Conservation (phyloP, 2,888 invertebrate genomes). For the Lithodes maja region DNA sequence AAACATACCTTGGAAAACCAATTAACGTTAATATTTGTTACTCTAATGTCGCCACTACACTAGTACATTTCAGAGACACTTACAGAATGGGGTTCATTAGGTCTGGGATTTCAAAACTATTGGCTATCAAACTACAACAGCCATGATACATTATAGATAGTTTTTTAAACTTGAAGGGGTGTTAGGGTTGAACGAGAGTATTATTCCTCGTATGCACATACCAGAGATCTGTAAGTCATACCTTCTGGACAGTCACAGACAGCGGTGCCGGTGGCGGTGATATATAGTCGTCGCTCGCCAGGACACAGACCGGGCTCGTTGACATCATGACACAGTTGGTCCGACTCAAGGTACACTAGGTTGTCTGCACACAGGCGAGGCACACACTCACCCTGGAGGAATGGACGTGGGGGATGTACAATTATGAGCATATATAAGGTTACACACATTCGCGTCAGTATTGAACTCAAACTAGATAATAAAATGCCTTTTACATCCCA, state of each 20-base stretch:
- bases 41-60: not conserved
- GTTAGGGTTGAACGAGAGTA: no score
- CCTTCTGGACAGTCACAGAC: slow-evolving; percentile 70
- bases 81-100: no score
- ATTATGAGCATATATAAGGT: no score
- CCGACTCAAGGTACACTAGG: slow-evolving; percentile 63
- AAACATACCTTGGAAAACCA: slow-evolving; percentile 47
- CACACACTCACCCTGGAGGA: slow-evolving; percentile 69
- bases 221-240: not conserved
- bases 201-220: no score
- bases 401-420: not conserved
- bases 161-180: no score
- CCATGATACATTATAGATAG: not conserved
- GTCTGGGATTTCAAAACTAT: not conserved
- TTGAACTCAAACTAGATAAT: no score
- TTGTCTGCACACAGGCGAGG: slow-evolving; percentile 68
- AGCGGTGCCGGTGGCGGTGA: slow-evolving; percentile 68
- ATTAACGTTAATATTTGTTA: not conserved
- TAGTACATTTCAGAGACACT: not conserved
- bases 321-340: slow-evolving; percentile 70
- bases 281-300: slow-evolving; percentile 63
- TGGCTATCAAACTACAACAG: not conserved
- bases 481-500: no score
- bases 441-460: no score
- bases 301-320: slow-evolving; percentile 67